phyloP scores from a whole-genome alignment of 2,888 invertebrate species.

The Tyria jacobaeae region DNA sequence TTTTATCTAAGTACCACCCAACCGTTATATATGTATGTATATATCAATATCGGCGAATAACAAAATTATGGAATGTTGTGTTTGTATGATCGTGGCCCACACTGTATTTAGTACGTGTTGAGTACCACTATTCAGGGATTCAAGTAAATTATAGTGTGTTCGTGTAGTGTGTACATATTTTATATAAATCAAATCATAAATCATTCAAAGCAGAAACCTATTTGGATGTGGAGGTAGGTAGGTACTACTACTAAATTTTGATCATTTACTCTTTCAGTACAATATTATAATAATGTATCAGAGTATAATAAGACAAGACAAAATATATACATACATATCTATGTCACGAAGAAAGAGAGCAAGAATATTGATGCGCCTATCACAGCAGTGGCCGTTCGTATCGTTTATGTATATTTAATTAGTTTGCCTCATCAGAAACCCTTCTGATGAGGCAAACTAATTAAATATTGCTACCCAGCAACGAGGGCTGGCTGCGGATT shows the following conservation, averaged over 20 bases:
- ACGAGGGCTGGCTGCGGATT: no score
- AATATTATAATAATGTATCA: background rate
- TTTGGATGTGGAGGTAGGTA: no score
- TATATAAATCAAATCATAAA: background rate
- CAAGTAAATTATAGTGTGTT: constrained; percentile 9
- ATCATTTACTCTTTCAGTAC: no score
- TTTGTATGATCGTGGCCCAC: constrained; percentile 27
- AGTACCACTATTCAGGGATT: constrained; percentile 20
- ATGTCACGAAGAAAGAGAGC: background rate
- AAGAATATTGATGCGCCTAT: background rate
- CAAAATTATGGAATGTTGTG: constrained; percentile 38
- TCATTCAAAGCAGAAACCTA: no score
- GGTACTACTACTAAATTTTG: no score
- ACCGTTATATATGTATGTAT: no score
- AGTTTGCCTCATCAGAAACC: background rate
- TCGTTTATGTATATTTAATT: constrained; percentile 3
- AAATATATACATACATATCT: background rate
- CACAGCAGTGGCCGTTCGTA: background rate
- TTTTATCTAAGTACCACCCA: constrained; percentile 28
- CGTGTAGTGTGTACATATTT: background rate
- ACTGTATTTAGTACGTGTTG: constrained; percentile 21
- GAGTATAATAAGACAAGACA: background rate
- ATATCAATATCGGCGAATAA: constrained; percentile 22
- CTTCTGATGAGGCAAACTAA: no score
- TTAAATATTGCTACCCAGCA: no score